Evolutionary conservation across 2,888 invertebrate genomes (phyloP).

Genomic region (Silvanus unidentatus): DNA sequence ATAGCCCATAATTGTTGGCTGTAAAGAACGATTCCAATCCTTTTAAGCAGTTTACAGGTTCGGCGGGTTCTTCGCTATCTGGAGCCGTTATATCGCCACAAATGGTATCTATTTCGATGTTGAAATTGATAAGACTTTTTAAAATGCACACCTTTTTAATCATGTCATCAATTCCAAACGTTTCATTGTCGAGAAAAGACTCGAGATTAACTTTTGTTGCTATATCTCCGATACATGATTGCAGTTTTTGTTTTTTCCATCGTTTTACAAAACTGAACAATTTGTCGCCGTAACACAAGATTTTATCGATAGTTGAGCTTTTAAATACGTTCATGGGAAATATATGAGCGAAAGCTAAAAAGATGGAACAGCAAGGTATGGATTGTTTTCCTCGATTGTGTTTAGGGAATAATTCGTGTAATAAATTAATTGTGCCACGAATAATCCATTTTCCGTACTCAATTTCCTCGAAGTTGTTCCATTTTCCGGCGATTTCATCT

Average conservation of each 20-base stretch:
- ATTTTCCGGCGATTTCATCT: conserved; percentile 32
- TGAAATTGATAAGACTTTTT: conserved; percentile 38
- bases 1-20: conserved; percentile 36
- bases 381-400: conserved; percentile 47
- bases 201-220: conserved; percentile 36
- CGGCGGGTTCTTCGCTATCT: conserved; percentile 19
- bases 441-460: conserved; percentile 42
- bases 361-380: conserved; percentile 53
- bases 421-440: conserved; percentile 34
- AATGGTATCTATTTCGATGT: conserved; percentile 35
- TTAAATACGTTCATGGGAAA: conserved; percentile 56
- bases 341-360: conserved; percentile 54
- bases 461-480: conserved; percentile 41
- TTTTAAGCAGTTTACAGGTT: conserved; percentile 36
- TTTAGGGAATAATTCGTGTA: conserved; percentile 34
- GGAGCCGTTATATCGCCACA: conserved; percentile 39
- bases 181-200: conserved; percentile 26
- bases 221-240: conserved; percentile 21
- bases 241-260: conserved; percentile 24
- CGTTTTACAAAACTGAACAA: conserved; percentile 50
- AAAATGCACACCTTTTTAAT: conserved; percentile 37
- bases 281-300: conserved; percentile 59
- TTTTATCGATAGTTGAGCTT: conserved; percentile 51
- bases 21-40: conserved; percentile 41
- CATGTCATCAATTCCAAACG: conserved; percentile 33